Evolutionary conservation across 2,113 vertebrate species (phyloP), one percentile per base, ranked within the genome.

Genomic region (Alosa alosa): DNA sequence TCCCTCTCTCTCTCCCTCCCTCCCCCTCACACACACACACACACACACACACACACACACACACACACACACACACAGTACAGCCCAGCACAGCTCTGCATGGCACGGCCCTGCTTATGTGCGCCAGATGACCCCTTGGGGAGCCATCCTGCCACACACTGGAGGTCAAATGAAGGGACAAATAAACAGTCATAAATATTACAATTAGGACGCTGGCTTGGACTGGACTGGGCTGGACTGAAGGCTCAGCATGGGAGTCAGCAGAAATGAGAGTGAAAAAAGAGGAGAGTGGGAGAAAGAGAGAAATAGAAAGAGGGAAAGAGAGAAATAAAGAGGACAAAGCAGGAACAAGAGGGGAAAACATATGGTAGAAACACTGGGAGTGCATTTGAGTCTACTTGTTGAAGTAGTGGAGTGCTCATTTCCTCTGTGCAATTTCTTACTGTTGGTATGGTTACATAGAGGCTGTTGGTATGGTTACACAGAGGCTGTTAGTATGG

Each of bases 371-470:
- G 83, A 84, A 45, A 83, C 36, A 47, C 18, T 49, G 25, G 83
- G n/a, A 47, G 15, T 84, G 60, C 36, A n/a, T 75, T 36, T 20
- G 64, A 31, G 31, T 31, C 31, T 31, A 31, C 31, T 31, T 31
- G 31, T 15, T 31, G 68, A 36, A 31, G 13, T 36, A 9, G 64
- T 1, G 6, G 31, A 39, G 50, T 49, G 50, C n/a, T 85, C 25
- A 17, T 81, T 84, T 81, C 86, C 72, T 41, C 13, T 15, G n/a
- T 75, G 78, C 49, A 81, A 64, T 68, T 86, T 52, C 47, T 17
- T 57, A 31, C 31, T 6, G 68, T 46, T n/a, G 72, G 72, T 49
- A 45, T 31, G 31, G 31, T 31, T 31, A 31, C 31, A 31, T 1
- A 31, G 31, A 31, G 31, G 31, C 31, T 31, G 31, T 31, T 31